Evolutionary conservation across 2,797 vertebrate species (phyloP).

Genomic region (Myoxocephalus aenaeus): DNA sequence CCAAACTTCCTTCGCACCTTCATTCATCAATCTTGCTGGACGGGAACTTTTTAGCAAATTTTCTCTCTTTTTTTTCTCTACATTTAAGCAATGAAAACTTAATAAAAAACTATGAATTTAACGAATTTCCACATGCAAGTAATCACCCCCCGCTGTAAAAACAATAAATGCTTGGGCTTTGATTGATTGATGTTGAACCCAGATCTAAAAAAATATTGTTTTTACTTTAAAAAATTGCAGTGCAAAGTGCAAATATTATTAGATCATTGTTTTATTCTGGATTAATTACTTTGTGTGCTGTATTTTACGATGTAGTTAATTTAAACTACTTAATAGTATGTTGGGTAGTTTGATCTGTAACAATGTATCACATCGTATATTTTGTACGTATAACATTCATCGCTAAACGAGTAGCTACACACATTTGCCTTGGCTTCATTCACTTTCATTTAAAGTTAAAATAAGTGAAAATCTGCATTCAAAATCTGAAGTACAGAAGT

Average conservation of each 20-base stretch:
- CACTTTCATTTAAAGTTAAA: too few species aligned
- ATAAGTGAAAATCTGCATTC: too few species aligned
- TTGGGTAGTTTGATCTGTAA: not conserved
- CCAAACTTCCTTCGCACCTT: not conserved
- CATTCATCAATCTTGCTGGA: slow-evolving; percentile 16
- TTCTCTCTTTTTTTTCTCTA: not conserved
- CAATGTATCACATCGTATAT: not conserved
- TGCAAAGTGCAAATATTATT: too few species aligned
- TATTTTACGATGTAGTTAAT: not conserved
- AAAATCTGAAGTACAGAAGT: not conserved
- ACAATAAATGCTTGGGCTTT: not conserved
- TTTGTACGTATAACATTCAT: too few species aligned
- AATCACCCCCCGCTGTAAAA: not conserved
- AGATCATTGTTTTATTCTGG: not conserved
- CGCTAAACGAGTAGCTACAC: not conserved
- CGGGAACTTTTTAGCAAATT: not conserved
- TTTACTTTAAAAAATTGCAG: too few species aligned
- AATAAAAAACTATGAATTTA: not conserved
- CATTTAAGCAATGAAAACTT: not conserved
- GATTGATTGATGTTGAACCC: not conserved
- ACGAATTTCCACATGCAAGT: not conserved
- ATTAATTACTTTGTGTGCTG: not conserved
- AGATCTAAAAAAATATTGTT: too few species aligned
- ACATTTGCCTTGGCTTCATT: not conserved
- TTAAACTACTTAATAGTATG: not conserved